Evolutionary conservation across 2,888 invertebrate genomes (phyloP), one percentile per base, ranked within the genome.

Genomic region (Lapara coniferarum): DNA sequence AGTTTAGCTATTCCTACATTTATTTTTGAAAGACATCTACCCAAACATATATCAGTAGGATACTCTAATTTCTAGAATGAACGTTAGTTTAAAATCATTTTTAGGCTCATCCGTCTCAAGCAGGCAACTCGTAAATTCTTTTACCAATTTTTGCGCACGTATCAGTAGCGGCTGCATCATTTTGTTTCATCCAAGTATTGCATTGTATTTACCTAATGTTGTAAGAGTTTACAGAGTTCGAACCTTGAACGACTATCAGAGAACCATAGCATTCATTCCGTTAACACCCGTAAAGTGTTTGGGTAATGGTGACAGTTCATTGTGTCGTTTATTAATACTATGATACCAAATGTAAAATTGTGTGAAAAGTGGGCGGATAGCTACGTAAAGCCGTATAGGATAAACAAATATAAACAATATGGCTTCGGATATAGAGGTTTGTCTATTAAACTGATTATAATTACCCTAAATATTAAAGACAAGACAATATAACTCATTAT

Each of bases 361-460:
- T 85, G 86, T 81, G 83, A 82, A 73, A 83, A 81, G 78, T 85
- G 83, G 84, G 78, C 76, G 19, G 76, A 82, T 56, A 74, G 76
- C 30, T 77, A 78, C 72, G 74, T 74, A n/a, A 68, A 70, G 58
- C 52, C 67, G n/a, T 78, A 77, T 56, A 75, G 67, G 19, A 69
- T 63, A 46, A 19, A 71, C 58, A 69, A 68, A 66, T 69, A 73
- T 57, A 70, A 56, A 68, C 70, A 74, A 70, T 71, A 75, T 68
- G 76, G 16, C 68, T 71, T 74, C 69, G 59, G 57, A 55, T 75
- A 72, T 67, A 67, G 75, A 71, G 81, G 83, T 83, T 80, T 57
- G 74, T 70, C 51, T 53, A 25, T 37, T 19, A 10, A 10, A 19
- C 7, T 37, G 8, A 37, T 37, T 37, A 7, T 3, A 37, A 37